Evolutionary conservation across 2,888 invertebrate species (phyloP).

Genomic region (Drosophila meridiana): DNA sequence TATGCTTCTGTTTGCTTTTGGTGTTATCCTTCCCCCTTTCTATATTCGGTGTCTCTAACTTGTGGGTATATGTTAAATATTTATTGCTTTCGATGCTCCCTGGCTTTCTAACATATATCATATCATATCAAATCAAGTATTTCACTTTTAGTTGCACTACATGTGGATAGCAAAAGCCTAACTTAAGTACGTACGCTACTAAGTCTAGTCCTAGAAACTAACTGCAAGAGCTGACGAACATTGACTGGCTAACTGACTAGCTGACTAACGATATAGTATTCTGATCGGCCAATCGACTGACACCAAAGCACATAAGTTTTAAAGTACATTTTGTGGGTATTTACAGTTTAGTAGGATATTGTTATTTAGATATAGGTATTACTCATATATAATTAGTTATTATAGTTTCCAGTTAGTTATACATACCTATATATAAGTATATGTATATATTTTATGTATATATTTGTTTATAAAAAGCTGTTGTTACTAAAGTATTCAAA

Average conservation of each 20-base stretch:
- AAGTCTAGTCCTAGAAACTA: conserved; percentile 53
- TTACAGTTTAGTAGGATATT: conserved; percentile 67
- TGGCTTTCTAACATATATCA: conserved; percentile 52
- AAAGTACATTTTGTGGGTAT: conserved; percentile 59
- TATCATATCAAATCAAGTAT: conserved; percentile 33
- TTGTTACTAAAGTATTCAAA: conserved; percentile 55
- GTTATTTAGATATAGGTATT: conserved; percentile 40
- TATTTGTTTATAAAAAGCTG: conserved; percentile 63
- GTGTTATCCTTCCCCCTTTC: conserved; percentile 21
- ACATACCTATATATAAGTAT: conserved; percentile 28
- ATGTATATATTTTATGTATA: conserved; percentile 3
- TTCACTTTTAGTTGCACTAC: conserved; percentile 35
- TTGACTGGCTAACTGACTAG: conserved; percentile 35
- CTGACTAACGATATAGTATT: conserved; percentile 28
- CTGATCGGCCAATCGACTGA: conserved; percentile 15
- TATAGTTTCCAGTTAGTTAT: conserved; percentile 48
- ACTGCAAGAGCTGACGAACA: conserved; percentile 52
- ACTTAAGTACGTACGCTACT: conserved; percentile 27
- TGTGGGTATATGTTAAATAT: conserved; percentile 40
- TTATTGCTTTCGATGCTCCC: conserved; percentile 69
- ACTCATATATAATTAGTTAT: conserved; percentile 37
- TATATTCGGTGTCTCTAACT: conserved; percentile 41
- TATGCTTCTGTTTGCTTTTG: conserved; percentile 23
- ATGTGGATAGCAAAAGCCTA: conserved; percentile 48
- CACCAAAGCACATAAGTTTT: conserved; percentile 67